phyloP scores from a whole-genome alignment of 2,113 vertebrate species.

The Scortum barcoo region DNA sequence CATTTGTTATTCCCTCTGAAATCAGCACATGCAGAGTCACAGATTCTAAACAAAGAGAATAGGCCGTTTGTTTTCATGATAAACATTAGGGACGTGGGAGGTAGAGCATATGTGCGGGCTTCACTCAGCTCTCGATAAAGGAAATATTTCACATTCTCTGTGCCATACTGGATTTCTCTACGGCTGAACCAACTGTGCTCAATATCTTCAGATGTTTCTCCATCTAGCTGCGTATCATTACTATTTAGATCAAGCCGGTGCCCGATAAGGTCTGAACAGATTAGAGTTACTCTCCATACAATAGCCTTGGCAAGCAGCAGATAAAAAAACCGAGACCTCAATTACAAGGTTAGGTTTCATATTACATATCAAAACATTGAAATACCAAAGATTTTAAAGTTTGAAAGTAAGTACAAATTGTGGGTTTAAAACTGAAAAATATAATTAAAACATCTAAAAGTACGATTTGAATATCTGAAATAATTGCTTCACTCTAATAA shows the following conservation, averaged over 20 bases:
- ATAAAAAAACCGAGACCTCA: conserved; percentile 18
- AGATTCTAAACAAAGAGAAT: conserved; percentile 32
- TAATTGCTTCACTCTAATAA: no score
- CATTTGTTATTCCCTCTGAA: conserved; percentile 18
- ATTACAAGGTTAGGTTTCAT: no score
- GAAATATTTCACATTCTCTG: conserved; percentile 39
- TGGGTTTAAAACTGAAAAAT: no score
- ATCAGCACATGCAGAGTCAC: conserved; percentile 4
- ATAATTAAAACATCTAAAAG: no score
- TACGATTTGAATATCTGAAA: no score
- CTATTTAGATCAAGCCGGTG: conserved; percentile 55
- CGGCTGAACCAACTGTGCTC: conserved; percentile 38
- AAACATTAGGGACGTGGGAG: conserved; percentile 35
- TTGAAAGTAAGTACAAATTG: no score
- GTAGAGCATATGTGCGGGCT: conserved; percentile 36
- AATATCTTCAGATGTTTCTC: conserved; percentile 45
- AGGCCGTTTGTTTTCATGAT: conserved; percentile 37
- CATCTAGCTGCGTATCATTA: conserved; percentile 40
- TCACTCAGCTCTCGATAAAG: conserved; percentile 30
- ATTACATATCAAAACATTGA: no score
- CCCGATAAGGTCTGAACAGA: conserved; percentile 38
- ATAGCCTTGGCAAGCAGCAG: conserved; percentile 12
- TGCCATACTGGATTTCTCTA: conserved; percentile 27
- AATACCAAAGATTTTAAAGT: no score
- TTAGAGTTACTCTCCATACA: conserved; percentile 5